Percentiles rank a stretch among this genome's conserved stretches.
These are phyloP conservation scores for Procambarus clarkii DNA, from an alignment of 1,140 invertebrate genomes.

Conservation along the genomic window DNA sequence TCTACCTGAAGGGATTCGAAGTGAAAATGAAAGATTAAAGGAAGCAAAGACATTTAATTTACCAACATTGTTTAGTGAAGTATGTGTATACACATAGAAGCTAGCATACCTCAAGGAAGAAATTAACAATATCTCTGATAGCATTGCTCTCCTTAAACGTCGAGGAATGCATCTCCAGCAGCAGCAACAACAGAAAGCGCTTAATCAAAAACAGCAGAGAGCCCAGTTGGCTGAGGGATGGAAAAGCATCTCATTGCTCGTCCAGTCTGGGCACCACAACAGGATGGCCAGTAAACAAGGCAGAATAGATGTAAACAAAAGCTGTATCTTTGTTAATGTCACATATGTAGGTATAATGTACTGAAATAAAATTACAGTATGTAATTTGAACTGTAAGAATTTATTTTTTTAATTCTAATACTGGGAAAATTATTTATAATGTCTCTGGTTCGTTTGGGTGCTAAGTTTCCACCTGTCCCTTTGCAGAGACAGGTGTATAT, in stretches of 20 bases:
- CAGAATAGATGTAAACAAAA: not conserved
- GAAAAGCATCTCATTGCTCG: constrained; percentile 58
- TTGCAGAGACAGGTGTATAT: too few relatives aligned
- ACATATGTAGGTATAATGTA: too few relatives aligned
- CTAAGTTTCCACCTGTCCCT: too few relatives aligned
- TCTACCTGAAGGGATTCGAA: constrained; percentile 30
- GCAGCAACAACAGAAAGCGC: constrained; percentile 56
- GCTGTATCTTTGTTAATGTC: too few relatives aligned
- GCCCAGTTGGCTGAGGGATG: constrained; percentile 36
- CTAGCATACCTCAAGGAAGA: constrained; percentile 19
- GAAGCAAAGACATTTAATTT: constrained; percentile 35
- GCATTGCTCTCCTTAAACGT: constrained; percentile 3
- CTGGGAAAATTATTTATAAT: too few relatives aligned
- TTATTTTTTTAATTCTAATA: too few relatives aligned
- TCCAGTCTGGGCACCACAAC: constrained; percentile 42
- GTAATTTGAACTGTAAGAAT: too few relatives aligned
- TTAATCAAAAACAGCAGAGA: constrained; percentile 46
- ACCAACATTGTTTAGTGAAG: constrained; percentile 40
- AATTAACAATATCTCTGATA: constrained; percentile 16
- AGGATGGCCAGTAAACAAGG: constrained; percentile 5
- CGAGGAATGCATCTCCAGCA: constrained; percentile 40
- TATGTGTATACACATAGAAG: constrained; percentile 28
- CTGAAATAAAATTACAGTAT: too few relatives aligned
- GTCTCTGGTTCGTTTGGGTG: too few relatives aligned
- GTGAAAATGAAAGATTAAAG: constrained; percentile 54